Evolutionary conservation across 2,888 invertebrate species (phyloP), one percentile per base, ranked within the genome.

Genomic region (Thumatha senex): DNA sequence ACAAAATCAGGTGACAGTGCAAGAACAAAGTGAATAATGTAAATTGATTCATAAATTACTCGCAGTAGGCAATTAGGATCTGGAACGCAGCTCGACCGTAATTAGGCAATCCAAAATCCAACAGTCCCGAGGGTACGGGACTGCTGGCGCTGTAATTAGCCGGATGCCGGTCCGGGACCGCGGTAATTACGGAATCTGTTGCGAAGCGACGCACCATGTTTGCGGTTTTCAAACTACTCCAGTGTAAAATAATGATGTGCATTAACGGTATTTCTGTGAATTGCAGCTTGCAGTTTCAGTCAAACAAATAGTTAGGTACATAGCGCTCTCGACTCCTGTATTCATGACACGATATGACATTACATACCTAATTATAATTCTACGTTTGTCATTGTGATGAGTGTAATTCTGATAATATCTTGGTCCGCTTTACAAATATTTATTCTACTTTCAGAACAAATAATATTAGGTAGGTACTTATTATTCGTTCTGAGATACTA

Each of bases 61-160:
- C 68, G 67, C 65, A 67, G 70, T 70, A 61, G 58, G 67, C 55
- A 67, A 67, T 67, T 67, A 63, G 58, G 58, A 59, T 63, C 58
- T 61, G 71, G 71, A 68, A 61, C 62, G 61, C 70, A 67, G 69
- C 63, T 60, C 61, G 56, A 59, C 53, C 61, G 60, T 64, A 67
- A 65, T 68, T 67, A 66, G 58, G 46, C 56, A 47, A 5, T 24
- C 18, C 18, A 2, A 5, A 47, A 5, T 24, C 18, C 18, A 2
- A 5, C 18, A 24, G 54, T 56, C 52, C 63, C 58, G 62, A 64
- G 66, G 55, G 63, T 61, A 54, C 66, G 64, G 64, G 63, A 58
- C 63, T 58, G 58, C 69, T 57, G 63, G 63, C 59, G 58, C 69
- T 57, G 63, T 63, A 71, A 74, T 74, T 74, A 74, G 65, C 64